Conservation (phyloP, 2,888 invertebrate genomes). For the Sisyra terminalis region DNA sequence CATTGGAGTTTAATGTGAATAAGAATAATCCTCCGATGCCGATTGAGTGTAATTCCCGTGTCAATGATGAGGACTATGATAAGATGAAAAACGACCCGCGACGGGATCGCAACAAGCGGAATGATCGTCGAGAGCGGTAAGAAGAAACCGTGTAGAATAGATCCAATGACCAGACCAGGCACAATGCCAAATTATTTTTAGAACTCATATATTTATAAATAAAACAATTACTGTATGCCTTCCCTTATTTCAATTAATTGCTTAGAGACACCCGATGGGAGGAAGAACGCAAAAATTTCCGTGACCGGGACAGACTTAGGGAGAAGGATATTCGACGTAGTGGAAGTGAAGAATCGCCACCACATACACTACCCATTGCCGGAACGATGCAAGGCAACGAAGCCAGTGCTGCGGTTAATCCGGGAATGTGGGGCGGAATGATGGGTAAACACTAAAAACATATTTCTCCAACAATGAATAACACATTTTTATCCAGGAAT, state of each 20-base stretch:
- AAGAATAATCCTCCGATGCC: slow-evolving; percentile 41
- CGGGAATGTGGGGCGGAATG: slow-evolving; percentile 25
- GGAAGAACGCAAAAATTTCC: slow-evolving; percentile 26
- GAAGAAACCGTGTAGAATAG: too few species aligned
- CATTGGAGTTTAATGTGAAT: slow-evolving; percentile 42
- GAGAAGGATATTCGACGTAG: slow-evolving; percentile 14
- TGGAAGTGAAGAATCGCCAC: slow-evolving; percentile 9
- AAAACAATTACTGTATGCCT: slow-evolving; percentile 3
- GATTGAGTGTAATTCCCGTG: slow-evolving; percentile 24
- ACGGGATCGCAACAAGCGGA: slow-evolving; percentile 15
- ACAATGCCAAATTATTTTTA: slow-evolving; percentile 2
- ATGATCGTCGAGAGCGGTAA: slow-evolving; percentile 14
- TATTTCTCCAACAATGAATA: too few species aligned
- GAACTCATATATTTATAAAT: slow-evolving; percentile 4
- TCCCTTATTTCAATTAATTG: neutral
- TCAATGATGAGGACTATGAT: slow-evolving; percentile 23
- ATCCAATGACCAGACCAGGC: neutral
- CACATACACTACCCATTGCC: neutral
- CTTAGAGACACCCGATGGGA: slow-evolving; percentile 23
- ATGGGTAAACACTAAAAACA: slow-evolving; percentile 22
- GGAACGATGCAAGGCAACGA: neutral
- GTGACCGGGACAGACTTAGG: slow-evolving; percentile 20
- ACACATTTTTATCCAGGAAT: slow-evolving; percentile 23
- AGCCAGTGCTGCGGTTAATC: slow-evolving; percentile 17
- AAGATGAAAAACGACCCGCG: slow-evolving; percentile 23